phyloP scores from a whole-genome alignment of 2,113 vertebrate species.

The Mesitornis unicolor region DNA sequence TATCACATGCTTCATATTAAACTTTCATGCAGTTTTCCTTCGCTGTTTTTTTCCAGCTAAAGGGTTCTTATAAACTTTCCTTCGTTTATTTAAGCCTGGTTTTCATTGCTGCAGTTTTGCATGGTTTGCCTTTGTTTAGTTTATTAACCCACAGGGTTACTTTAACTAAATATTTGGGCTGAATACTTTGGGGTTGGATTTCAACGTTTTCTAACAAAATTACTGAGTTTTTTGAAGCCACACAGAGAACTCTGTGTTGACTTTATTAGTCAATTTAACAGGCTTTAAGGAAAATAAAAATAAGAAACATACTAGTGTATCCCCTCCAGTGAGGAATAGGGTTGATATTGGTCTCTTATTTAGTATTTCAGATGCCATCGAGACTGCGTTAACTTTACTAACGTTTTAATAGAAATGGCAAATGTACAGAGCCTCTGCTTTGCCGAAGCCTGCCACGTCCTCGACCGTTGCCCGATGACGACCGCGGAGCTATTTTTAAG shows the following conservation, averaged over 20 bases:
- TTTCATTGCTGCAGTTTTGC: slow-evolving; percentile 97
- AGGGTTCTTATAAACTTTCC: slow-evolving; percentile 93
- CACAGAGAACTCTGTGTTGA: slow-evolving; percentile 80
- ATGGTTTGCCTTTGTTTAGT: slow-evolving; percentile 98
- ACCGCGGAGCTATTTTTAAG: background rate
- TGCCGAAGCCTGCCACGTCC: background rate
- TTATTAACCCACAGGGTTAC: slow-evolving; percentile 98
- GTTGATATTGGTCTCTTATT: background rate
- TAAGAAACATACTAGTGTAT: slow-evolving; percentile 63
- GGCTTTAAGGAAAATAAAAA: slow-evolving; percentile 73
- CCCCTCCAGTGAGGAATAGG: slow-evolving; percentile 20
- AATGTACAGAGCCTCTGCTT: background rate
- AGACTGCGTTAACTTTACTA: background rate
- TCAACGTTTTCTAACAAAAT: slow-evolving; percentile 88
- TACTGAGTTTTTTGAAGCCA: slow-evolving; percentile 82
- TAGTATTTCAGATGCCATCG: slow-evolving; percentile 18
- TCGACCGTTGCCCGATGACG: fast-evolving
- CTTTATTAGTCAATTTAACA: slow-evolving; percentile 83
- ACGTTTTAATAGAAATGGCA: background rate
- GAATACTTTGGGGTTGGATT: slow-evolving; percentile 88
- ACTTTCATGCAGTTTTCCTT: slow-evolving; percentile 79
- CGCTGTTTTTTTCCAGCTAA: slow-evolving; percentile 73
- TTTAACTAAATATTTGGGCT: slow-evolving; percentile 92
- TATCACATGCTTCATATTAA: slow-evolving; percentile 93
- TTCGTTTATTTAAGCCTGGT: slow-evolving; percentile 96